Percentiles rank a stretch among this genome's conserved stretches.
These are phyloP conservation scores for Sinella curviseta DNA, from an alignment of 1,140 invertebrate species.

Conservation along the genomic window DNA sequence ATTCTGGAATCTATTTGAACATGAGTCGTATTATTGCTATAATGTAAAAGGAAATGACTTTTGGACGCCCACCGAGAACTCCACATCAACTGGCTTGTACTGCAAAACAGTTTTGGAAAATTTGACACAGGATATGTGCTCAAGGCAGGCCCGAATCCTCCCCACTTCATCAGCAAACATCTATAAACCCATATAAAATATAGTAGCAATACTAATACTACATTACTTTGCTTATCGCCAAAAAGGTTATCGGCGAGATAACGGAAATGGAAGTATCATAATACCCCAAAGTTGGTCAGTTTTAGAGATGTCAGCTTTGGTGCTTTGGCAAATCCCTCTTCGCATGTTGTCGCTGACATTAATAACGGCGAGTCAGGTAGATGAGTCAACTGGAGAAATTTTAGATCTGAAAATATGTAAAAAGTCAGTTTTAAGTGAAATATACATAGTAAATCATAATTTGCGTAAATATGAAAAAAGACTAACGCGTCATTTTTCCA, in stretches of 20 bases:
- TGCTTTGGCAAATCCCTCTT: not conserved
- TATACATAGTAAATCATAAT: not conserved
- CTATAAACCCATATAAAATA: not conserved
- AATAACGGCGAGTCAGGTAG: not conserved
- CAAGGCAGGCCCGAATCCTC: not conserved
- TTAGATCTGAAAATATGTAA: not conserved
- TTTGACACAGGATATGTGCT: not conserved
- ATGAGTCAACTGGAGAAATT: not conserved
- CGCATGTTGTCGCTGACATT: not conserved
- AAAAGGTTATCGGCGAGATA: too few species aligned
- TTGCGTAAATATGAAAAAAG: too few species aligned
- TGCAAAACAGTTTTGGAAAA: not conserved
- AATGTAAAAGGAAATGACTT: not conserved
- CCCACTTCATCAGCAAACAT: not conserved
- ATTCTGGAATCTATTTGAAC: too few species aligned
- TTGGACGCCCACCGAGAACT: not conserved
- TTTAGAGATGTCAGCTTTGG: not conserved
- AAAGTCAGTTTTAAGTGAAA: not conserved
- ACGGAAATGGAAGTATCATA: too few species aligned
- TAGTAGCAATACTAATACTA: not conserved
- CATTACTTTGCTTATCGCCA: not conserved
- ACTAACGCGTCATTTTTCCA: not conserved
- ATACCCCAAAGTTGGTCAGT: not conserved
- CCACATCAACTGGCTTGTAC: not conserved
- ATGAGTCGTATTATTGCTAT: too few species aligned